Conservation (phyloP, 1,140 invertebrate genomes). For the Solenopsis invicta region DNA sequence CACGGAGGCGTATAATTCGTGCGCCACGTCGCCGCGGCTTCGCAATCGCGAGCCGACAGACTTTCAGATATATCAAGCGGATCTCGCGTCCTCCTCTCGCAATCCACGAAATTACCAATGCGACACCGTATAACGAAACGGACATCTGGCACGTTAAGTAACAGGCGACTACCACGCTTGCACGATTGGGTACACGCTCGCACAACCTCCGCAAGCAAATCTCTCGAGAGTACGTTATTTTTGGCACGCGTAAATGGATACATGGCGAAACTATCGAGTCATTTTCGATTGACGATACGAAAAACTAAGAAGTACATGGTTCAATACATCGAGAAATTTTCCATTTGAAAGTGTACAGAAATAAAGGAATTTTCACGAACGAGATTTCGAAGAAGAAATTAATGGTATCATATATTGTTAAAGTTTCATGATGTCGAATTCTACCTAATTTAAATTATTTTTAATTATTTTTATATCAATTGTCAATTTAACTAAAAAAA, state of each 20-base stretch:
- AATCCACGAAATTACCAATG: constrained; percentile 35
- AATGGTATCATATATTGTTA: not conserved
- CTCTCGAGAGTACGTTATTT: constrained; percentile 38
- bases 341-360: not conserved
- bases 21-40: not conserved
- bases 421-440: too few species aligned
- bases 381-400: not conserved
- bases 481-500: too few species aligned
- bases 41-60: not conserved
- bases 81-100: not conserved
- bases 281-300: not conserved
- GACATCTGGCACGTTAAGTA: constrained; percentile 51
- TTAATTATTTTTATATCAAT: too few species aligned
- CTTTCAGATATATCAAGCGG: constrained; percentile 39
- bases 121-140: not conserved
- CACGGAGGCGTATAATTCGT: constrained; percentile 26
- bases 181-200: not conserved
- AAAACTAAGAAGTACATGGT: not conserved
- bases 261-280: not conserved
- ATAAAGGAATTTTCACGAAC: not conserved
- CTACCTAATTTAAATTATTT: too few species aligned
- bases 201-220: constrained; percentile 26
- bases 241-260: not conserved
- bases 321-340: not conserved
- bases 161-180: not conserved